Evolutionary conservation across 2,797 vertebrate genomes (phyloP), one percentile per base, ranked within the genome.

Genomic region (Cephalopachus bancanus): DNA sequence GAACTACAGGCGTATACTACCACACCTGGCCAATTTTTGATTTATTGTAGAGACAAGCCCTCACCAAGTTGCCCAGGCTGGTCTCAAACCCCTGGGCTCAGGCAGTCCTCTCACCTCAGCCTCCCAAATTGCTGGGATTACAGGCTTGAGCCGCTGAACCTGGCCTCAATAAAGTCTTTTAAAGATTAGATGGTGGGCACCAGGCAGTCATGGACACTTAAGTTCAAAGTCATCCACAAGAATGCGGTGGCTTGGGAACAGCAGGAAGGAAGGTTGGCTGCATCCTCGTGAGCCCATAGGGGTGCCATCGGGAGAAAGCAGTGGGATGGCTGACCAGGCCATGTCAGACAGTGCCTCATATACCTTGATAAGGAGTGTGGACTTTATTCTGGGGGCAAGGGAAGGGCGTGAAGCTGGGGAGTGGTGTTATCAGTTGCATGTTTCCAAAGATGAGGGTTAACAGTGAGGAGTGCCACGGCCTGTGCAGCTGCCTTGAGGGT

Each of bases 321-420:
- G 20, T 1, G 0, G 19, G n/a, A 15, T 26, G 22, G 22, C 33
- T 12, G 71, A 20, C 33, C 37, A 80, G 79, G 65, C 69, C 60
- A 59, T 4, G 10, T 60, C 11, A 49, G 60, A 55, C 37, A 57
- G 51, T 67, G 53, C 90, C 60, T 83, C 37, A 7, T 0, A 0
- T 0, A 44, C 55, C 17, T 20, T 1, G 37, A 44, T 95, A 75
- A 92, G 33, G 57, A 90, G 2, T 1, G 2, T 92, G 84, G 83
- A 93, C 90, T 97, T 96, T 87, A 85, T 93, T 75, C 87, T 28
- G 20, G 88, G 71, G 53, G 33, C 74, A 30, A 33, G 16, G 75
- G 37, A 33, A 83, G 15, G 60, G 8, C 49, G 1, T 59, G 67
- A 24, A 74, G 3, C 62, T 69, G 53, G 53, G 33, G 19, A 37